These are phyloP conservation scores for Phoronis australis DNA, from an alignment of 2,888 invertebrate genomes.

Conservation along the genomic window DNA sequence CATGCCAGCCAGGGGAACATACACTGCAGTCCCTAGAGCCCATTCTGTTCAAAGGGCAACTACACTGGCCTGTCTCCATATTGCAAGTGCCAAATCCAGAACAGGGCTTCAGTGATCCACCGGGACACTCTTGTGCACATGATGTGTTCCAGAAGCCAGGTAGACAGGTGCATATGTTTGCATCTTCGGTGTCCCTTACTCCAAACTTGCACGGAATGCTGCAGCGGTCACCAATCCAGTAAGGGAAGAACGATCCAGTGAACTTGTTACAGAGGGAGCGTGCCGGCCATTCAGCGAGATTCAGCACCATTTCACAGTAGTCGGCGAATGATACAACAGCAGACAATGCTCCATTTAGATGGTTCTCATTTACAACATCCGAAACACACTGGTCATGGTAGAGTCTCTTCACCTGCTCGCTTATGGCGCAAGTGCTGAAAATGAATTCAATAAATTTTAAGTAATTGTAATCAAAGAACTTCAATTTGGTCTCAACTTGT, in stretches of 20 bases:
- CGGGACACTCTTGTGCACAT: slow-evolving; percentile 27
- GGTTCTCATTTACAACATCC: slow-evolving; percentile 4
- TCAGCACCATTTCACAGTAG: slow-evolving; percentile 20
- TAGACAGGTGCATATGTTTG: slow-evolving; percentile 8
- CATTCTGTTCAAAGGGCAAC: slow-evolving; percentile 24
- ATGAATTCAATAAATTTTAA: too few relatives aligned
- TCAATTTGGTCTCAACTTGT: too few relatives aligned
- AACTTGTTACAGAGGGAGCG: slow-evolving; percentile 17
- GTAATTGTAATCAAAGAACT: too few relatives aligned
- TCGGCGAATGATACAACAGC: slow-evolving; percentile 18
- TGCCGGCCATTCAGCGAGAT: slow-evolving; percentile 19
- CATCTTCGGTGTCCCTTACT: neutral
- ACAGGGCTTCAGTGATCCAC: slow-evolving; percentile 23
- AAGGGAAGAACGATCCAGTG: slow-evolving; percentile 1
- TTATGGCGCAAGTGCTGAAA: slow-evolving; percentile 11
- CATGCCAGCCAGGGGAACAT: slow-evolving; percentile 25
- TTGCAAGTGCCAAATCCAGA: slow-evolving; percentile 29
- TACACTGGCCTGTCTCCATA: slow-evolving; percentile 18
- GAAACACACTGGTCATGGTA: slow-evolving; percentile 15
- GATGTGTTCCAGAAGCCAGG: slow-evolving; percentile 17
- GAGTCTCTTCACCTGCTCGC: slow-evolving; percentile 3
- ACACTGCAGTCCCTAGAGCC: slow-evolving; percentile 20
- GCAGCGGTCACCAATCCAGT: slow-evolving; percentile 11
- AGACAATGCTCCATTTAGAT: slow-evolving; percentile 11
- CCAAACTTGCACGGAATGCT: slow-evolving; percentile 13